Conservation (phyloP, 2,888 invertebrate species). For the Ganaspis brasiliensis region DNA sequence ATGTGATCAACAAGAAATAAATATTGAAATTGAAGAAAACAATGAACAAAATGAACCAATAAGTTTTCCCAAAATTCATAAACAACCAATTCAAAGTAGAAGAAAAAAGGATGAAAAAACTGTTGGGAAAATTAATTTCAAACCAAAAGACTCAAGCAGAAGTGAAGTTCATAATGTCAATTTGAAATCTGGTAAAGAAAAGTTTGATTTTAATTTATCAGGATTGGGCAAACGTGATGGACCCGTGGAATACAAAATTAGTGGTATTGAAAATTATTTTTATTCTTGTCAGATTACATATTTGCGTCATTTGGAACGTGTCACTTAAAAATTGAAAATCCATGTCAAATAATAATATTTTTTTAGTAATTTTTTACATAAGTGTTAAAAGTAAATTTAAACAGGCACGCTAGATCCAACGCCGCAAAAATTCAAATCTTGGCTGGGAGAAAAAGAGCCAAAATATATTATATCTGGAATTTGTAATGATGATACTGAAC, state of each 20-base stretch:
- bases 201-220: neutral
- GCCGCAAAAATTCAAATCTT: slow-evolving; percentile 58
- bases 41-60: neutral
- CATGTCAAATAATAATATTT: no score
- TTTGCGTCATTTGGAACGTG: no score
- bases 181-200: neutral
- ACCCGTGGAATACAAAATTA: neutral
- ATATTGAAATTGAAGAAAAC: slow-evolving; percentile 20
- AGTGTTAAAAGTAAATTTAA: slow-evolving; percentile 17
- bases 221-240: neutral
- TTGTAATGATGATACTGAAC: slow-evolving; percentile 55
- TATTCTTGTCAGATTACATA: no score
- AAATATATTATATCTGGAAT: slow-evolving; percentile 62
- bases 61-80: neutral
- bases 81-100: neutral
- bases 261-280: neutral
- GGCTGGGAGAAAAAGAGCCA: slow-evolving; percentile 64
- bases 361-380: no score
- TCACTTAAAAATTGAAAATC: no score
- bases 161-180: neutral
- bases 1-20: neutral
- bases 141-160: no score
- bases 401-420: slow-evolving; percentile 46
- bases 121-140: neutral
- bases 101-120: neutral